phyloP scores from a whole-genome alignment of 2,113 vertebrate genomes.

The Strix aluco region DNA sequence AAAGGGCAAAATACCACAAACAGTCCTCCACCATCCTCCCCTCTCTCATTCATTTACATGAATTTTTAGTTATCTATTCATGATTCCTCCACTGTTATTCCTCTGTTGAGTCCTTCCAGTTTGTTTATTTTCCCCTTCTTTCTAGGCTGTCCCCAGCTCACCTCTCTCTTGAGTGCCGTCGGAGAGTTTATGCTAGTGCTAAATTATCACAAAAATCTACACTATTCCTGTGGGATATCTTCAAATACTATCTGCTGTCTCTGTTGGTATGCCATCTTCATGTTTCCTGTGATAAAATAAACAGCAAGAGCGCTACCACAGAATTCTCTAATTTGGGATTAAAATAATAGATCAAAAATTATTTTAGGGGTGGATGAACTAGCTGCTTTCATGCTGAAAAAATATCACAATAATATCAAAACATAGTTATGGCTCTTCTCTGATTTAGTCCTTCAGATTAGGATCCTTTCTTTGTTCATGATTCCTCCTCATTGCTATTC shows the following conservation, averaged over 20 bases:
- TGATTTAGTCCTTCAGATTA: background rate
- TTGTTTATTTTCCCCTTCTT: conserved; percentile 23
- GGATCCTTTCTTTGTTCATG: background rate
- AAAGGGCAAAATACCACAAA: background rate
- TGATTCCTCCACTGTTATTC: background rate
- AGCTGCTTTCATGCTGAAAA: background rate
- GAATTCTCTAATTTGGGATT: conserved; percentile 24
- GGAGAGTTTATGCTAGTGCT: background rate
- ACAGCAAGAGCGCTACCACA: background rate
- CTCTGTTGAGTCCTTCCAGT: background rate
- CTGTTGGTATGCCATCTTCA: background rate
- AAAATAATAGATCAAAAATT: conserved; percentile 27
- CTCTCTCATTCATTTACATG: background rate
- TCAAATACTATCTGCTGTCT: conserved; percentile 21
- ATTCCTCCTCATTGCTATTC: conserved; percentile 44
- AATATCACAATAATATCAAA: background rate
- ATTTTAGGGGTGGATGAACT: background rate
- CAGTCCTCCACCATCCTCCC: background rate
- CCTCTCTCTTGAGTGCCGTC: background rate
- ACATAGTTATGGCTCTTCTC: background rate
- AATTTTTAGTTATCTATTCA: background rate
- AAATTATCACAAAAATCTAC: background rate
- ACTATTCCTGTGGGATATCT: conserved; percentile 13
- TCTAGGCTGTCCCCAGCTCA: background rate
- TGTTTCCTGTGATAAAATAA: conserved; percentile 35